Evolutionary conservation across 2,888 invertebrate species (phyloP), one percentile per base, ranked within the genome.

Genomic region (Palloptera scutellata): DNA sequence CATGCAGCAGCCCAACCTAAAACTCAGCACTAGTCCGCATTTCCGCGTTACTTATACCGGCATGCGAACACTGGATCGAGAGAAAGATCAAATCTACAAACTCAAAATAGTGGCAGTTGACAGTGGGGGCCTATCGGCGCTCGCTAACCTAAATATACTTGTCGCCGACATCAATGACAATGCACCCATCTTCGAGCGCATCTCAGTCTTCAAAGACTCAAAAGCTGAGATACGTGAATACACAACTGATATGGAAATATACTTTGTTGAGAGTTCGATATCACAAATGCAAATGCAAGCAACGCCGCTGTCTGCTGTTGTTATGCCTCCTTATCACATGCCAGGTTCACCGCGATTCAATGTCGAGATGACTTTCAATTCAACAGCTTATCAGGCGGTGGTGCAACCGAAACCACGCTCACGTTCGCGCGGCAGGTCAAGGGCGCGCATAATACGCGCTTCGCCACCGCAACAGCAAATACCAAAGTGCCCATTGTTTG

Each of bases 151-250:
- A 10, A 89, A 88, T 1, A 89, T 96, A 55, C 87, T 86, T 0
- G 85, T 95, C 30, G 87, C 90, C 5, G 96, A 96, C 80, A 91
- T 91, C 78, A 96, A 96, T 78, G 95, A 95, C 79, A 94, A 94
- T 81, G 79, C 88, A 13, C 94, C 94, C 0, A 86, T 86, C 61
- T 92, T 92, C 75, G 88, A 88, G 65, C 89, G 92, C 78, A 89
- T 94, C 74, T 87, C 89, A 0, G 88, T 94, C 48, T 89, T 91
- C 5, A 87, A 90, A 61, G 90, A 91, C 65, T 89, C 91, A 73
- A 89, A 88, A 10, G 86, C 92, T 20, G 89, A 90, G 68, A 87
- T 93, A 42, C 79, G 90, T 1, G 91, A 91, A 78, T 86, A 88
- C 69, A 81, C 83, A 17, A 89, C 89, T 67, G 88, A 88, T 54